These are phyloP conservation scores for Plecturocebus donacophilus DNA, from an alignment of 2,113 vertebrate species.

Conservation along the genomic window DNA sequence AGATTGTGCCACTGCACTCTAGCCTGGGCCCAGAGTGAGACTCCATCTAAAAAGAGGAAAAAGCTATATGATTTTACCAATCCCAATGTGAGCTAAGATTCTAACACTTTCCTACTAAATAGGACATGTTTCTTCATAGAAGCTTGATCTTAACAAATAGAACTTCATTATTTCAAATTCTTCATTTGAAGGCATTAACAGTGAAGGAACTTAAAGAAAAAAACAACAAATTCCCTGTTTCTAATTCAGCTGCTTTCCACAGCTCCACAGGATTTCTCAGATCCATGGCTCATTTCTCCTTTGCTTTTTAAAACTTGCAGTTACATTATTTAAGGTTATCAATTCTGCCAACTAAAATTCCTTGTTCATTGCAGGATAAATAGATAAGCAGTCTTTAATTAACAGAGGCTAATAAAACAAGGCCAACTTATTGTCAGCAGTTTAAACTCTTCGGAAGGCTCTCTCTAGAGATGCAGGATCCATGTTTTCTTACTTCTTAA, in stretches of 20 bases:
- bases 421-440: not conserved
- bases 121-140: not conserved
- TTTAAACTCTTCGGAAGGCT: not conserved
- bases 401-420: slow-evolving; percentile 15
- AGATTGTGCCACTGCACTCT: no score
- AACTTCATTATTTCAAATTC: not conserved
- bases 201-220: not conserved
- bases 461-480: not conserved
- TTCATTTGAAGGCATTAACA: not conserved
- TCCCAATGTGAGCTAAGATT: not conserved
- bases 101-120: not conserved
- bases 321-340: not conserved
- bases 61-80: not conserved
- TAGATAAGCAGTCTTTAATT: not conserved
- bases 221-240: not conserved
- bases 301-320: not conserved
- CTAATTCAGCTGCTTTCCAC: not conserved
- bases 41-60: no score
- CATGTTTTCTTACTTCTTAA: not conserved
- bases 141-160: not conserved
- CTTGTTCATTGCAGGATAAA: not conserved
- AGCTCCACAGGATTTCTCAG: not conserved
- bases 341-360: not conserved
- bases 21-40: no score
- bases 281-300: not conserved